Evolutionary conservation across 23 tunicate genomes (phyloP).

Genomic region (Halocynthia roretzi): DNA sequence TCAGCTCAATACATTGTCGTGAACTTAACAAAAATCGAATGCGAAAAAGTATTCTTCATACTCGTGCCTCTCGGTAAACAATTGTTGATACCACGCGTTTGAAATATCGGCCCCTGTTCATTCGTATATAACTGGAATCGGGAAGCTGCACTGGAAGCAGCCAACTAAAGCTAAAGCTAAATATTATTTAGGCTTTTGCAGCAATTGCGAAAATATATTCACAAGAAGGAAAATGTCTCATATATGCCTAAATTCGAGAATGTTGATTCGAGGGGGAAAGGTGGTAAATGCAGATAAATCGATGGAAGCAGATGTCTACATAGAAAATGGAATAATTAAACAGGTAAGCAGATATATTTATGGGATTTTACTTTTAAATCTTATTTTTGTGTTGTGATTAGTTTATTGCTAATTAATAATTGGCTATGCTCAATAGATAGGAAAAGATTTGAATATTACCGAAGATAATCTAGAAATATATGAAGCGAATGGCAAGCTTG

Average conservation of each 20-base stretch:
- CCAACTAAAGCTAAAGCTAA: too few species aligned
- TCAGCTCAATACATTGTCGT: too few species aligned
- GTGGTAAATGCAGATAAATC: conserved; percentile 70
- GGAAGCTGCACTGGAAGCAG: too few species aligned
- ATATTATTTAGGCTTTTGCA: too few species aligned
- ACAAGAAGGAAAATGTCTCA: too few species aligned
- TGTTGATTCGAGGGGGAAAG: conserved; percentile 72
- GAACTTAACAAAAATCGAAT: too few species aligned
- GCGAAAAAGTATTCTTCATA: too few species aligned
- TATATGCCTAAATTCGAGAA: background rate
- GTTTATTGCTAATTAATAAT: background rate
- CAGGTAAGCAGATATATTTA: conserved; percentile 14
- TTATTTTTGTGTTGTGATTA: background rate
- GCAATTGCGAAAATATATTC: too few species aligned
- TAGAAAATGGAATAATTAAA: conserved; percentile 81
- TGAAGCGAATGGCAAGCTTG: conserved; percentile 35
- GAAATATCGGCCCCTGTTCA: too few species aligned
- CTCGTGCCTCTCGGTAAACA: too few species aligned
- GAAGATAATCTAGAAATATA: conserved; percentile 5
- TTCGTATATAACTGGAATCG: too few species aligned
- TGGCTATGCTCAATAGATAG: conserved; percentile 1
- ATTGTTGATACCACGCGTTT: too few species aligned
- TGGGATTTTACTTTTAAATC: background rate
- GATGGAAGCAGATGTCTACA: conserved; percentile 64
- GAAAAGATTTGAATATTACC: conserved; percentile 11